A percentile compares a stretch with the other conserved stretches of the same genome.
Evolutionary conservation across 2,888 invertebrate genomes (phyloP).

Genomic region (Calephelis perditalis): DNA sequence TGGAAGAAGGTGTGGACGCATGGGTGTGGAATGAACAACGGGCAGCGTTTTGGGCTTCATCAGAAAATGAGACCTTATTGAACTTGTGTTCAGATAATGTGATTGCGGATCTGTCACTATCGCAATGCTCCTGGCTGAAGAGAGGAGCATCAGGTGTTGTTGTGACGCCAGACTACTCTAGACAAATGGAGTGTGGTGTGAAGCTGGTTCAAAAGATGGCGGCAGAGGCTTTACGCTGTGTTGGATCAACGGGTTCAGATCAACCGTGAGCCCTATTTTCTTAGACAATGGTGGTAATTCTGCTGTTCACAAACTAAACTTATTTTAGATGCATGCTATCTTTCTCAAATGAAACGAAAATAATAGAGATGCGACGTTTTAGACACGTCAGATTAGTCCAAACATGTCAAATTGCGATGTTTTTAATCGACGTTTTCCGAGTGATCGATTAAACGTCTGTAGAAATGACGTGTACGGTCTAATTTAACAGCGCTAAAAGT

Average conservation of each 20-base stretch:
- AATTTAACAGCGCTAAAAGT: no score
- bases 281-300: no score
- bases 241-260: conserved; percentile 44
- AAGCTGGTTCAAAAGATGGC: conserved; percentile 49
- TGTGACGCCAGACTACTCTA: conserved; percentile 48
- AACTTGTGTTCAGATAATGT: conserved; percentile 57
- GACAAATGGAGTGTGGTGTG: conserved; percentile 43
- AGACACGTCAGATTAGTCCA: no score
- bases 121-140: conserved; percentile 57
- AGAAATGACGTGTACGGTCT: no score
- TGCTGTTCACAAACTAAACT: no score
- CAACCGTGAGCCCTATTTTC: conserved; percentile 47
- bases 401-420: no score
- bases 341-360: no score
- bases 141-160: conserved; percentile 54
- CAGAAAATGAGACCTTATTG: conserved; percentile 46
- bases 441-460: no score
- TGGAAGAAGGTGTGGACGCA: conserved; percentile 33
- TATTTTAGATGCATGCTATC: no score
- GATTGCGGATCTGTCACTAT: conserved; percentile 43
- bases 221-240: conserved; percentile 52
- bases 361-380: no score
- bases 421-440: no score
- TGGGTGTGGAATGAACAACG: conserved; percentile 54
- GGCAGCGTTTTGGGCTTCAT: conserved; percentile 44